These are phyloP conservation scores for Cantharis lateralis DNA, from an alignment of 2,888 invertebrate genomes.

Conservation along the genomic window DNA sequence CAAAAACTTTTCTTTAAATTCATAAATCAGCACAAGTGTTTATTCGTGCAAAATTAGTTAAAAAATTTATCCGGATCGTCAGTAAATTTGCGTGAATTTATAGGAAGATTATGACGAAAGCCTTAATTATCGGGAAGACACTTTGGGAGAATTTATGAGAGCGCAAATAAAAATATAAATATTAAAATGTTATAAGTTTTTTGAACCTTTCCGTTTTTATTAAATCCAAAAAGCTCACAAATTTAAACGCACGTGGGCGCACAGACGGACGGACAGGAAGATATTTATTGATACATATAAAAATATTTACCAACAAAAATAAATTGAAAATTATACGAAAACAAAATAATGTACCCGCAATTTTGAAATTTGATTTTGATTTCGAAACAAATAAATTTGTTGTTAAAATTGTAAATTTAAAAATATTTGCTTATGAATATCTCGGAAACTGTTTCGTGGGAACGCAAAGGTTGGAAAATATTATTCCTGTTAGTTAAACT, in stretches of 20 bases:
- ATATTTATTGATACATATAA: neutral
- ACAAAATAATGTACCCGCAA: no score
- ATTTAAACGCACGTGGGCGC: neutral
- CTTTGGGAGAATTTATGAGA: neutral
- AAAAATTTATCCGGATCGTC: neutral
- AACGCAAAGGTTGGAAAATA: neutral
- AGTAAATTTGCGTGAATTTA: neutral
- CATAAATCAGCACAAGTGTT: neutral
- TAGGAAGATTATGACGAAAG: neutral
- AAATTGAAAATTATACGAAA: no score
- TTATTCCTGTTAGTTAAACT: neutral
- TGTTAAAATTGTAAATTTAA: neutral
- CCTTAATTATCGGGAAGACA: neutral
- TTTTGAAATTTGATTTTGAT: neutral
- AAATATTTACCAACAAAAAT: neutral
- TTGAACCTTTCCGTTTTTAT: neutral
- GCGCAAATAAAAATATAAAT: neutral
- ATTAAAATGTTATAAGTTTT: neutral
- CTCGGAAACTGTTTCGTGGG: neutral
- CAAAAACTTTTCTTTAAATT: neutral
- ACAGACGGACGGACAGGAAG: neutral
- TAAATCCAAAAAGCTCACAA: neutral
- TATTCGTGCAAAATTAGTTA: neutral
- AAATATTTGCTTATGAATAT: neutral
- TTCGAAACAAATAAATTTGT: neutral